Percentiles rank a stretch among this genome's conserved stretches.
These are phyloP conservation scores for Glomeris marginata DNA, from an alignment of 2,888 invertebrate genomes.

Conservation along the genomic window DNA sequence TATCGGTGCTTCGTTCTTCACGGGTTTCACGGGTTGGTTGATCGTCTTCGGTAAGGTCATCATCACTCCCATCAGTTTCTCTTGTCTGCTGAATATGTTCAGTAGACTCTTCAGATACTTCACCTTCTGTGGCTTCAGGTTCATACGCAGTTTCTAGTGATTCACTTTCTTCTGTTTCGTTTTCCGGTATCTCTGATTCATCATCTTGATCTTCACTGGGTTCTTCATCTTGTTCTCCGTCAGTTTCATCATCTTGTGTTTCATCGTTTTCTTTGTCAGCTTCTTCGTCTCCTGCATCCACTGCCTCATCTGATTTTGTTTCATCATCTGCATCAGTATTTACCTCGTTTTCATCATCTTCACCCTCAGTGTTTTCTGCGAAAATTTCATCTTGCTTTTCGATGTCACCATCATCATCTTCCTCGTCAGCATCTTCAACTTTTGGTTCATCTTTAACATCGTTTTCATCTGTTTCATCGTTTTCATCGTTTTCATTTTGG, in stretches of 20 bases:
- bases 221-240: slow-evolving; percentile 2
- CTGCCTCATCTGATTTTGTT: slow-evolving; percentile 1
- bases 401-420: slow-evolving; percentile 1
- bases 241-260: slow-evolving; percentile 2
- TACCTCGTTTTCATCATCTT: slow-evolving; percentile 5
- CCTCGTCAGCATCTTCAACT: neutral
- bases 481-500: slow-evolving; percentile 2
- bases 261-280: slow-evolving; percentile 3
- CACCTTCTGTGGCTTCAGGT: neutral
- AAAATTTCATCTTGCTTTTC: slow-evolving; percentile 18
- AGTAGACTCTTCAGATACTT: neutral
- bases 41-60: neutral
- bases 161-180: neutral
- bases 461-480: neutral
- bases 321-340: slow-evolving; percentile 12
- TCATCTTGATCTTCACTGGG: neutral
- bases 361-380: slow-evolving; percentile 17
- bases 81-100: neutral
- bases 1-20: neutral
- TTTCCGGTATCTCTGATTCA: neutral
- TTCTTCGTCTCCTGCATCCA: slow-evolving; percentile 8
- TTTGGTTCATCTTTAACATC: neutral
- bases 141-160: neutral
- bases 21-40: slow-evolving; percentile 1
- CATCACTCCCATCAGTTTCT: neutral